Conservation (phyloP, 2,797 vertebrate genomes). For the Odontamblyopus rebecca region DNA sequence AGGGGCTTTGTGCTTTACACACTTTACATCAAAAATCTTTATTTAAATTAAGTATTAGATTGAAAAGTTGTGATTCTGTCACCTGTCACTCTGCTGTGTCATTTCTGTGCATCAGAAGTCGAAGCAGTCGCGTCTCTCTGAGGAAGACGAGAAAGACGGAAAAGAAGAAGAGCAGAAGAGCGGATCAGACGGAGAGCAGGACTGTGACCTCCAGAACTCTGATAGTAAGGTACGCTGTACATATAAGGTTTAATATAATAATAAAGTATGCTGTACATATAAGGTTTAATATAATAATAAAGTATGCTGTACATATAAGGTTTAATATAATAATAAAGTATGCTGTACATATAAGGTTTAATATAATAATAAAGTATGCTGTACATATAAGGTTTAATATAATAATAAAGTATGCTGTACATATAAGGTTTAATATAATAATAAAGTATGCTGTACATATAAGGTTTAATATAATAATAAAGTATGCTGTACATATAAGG, state of each 20-base stretch:
- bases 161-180: constrained; percentile 94
- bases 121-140: constrained; percentile 92
- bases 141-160: constrained; percentile 87
- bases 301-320: too few relatives aligned
- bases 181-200: constrained; percentile 87
- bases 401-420: constrained; percentile 47
- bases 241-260: too few relatives aligned
- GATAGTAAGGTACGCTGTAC: constrained; percentile 83
- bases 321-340: too few relatives aligned
- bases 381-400: too few relatives aligned
- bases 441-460: constrained; percentile 75
- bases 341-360: too few relatives aligned
- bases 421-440: too few relatives aligned
- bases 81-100: neutral
- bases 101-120: constrained; percentile 82
- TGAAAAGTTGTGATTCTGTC: neutral
- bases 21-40: neutral
- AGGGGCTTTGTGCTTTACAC: too few relatives aligned
- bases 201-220: constrained; percentile 87
- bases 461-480: too few relatives aligned
- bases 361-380: constrained; percentile 81
- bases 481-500: constrained; percentile 57
- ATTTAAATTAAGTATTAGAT: neutral
- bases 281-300: too few relatives aligned
- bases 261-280: constrained; percentile 46